Base-by-base conservation (phyloP, 64 coral and sea anemone genomes). In the Dendrophyllia cribrosa region DNA sequence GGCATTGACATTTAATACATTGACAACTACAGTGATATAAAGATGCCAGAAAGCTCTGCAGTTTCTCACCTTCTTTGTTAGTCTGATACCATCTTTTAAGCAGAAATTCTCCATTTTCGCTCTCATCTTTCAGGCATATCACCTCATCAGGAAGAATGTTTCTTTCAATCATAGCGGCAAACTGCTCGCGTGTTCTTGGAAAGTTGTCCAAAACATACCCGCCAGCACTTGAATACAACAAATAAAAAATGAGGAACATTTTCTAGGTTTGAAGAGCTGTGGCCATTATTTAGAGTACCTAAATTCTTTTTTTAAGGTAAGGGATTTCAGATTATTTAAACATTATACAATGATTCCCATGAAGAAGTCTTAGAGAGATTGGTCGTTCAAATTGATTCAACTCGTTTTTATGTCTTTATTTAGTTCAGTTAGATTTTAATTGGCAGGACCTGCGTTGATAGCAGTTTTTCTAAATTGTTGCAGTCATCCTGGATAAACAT, bases 131-230 rank as follows among this genome's bases (percentile, higher is more conserved):
- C 72, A 98, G 73, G 43, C 64, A 76, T 24, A 98, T 87, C 77
- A 98, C 93, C 17, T 95, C 94, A 66, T 98, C 96, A 22, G 96
- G 96, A 23, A 98, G 48, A 70, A 98, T 87, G 51, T 83, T 89
- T 3, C 96, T 79, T 63, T 98, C 96, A 16, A 98, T 60, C 96
- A 98, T 95, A 8, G 94, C 81, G 9, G 96, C 87, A 56, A 98
- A 98, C 51, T 98, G 96, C 43, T 98, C 96, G 5, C 96, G 93
- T 10, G 93, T 77, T 70, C 91, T 90, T 62, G 96, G 96, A 61
- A 96, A 98, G 68, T 96, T 89, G 58, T 98, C 96, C 65, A 98
- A 71, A 10, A 98, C 88, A 22, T 96, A 98, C 47, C 79, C 88
- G 16, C 96, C 96, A 74, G 88, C 80, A 69, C 96, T 98, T 13